A percentile compares a stretch with the other conserved stretches of the same genome.
Conservation (phyloP, 2,797 vertebrate species). For the Rhinoraja longicauda region DNA sequence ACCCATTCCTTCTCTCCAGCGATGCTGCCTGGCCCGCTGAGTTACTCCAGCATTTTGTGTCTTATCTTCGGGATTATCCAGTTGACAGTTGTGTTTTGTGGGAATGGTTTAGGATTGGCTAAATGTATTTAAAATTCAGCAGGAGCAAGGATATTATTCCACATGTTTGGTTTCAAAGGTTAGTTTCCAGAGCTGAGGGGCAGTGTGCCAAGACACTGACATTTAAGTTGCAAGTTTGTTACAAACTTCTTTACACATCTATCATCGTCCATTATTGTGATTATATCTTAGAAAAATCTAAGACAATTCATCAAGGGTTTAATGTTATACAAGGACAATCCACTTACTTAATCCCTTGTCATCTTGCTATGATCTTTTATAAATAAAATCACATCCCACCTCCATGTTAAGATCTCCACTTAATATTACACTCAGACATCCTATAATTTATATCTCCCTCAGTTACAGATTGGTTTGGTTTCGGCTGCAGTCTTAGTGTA, state of each 20-base stretch:
- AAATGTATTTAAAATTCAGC: not conserved
- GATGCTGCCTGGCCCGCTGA: too few relatives aligned
- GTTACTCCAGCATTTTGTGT: too few relatives aligned
- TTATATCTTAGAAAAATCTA: not conserved
- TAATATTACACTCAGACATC: not conserved
- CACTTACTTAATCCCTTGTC: not conserved
- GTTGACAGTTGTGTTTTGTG: not conserved
- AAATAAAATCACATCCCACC: not conserved
- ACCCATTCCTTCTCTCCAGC: too few relatives aligned
- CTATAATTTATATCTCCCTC: not conserved
- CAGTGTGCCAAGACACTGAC: not conserved
- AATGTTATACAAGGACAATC: not conserved
- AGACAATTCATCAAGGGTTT: not conserved
- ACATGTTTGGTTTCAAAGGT: not conserved
- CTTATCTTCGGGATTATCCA: too few relatives aligned
- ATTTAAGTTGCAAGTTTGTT: not conserved
- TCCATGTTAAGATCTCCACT: not conserved
- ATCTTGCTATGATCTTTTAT: not conserved
- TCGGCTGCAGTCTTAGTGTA: not conserved
- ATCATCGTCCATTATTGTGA: not conserved
- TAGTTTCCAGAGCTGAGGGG: not conserved
- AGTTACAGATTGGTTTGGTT: not conserved
- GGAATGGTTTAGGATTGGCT: not conserved
- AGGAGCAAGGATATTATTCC: not conserved
- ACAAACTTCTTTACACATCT: not conserved